Percentiles rank a stretch among this genome's conserved stretches.
Evolutionary conservation across 2,113 vertebrate genomes (phyloP).

Genomic region (Trochalopteron elliotii): DNA sequence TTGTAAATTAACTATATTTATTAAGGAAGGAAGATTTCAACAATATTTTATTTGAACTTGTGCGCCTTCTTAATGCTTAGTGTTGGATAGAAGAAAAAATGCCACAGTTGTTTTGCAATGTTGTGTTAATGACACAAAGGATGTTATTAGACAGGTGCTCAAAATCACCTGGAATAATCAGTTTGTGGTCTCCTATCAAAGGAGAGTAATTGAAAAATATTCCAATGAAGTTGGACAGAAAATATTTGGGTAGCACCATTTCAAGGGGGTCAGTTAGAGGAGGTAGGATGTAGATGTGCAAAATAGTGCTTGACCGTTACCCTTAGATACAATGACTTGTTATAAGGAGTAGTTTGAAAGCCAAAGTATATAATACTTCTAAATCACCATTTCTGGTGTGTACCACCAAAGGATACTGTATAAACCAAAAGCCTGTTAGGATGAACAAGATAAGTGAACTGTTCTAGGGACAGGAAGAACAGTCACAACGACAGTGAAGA

Average conservation of each 20-base stretch:
- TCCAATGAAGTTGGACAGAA: background rate
- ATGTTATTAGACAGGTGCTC: background rate
- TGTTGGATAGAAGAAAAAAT: background rate
- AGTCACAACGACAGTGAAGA: background rate
- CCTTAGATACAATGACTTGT: background rate
- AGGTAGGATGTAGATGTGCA: background rate
- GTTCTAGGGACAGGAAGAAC: background rate
- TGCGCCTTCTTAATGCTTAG: background rate
- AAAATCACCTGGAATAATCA: background rate
- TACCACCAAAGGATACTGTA: background rate
- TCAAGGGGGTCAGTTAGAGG: background rate
- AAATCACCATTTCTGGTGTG: background rate
- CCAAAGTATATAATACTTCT: background rate
- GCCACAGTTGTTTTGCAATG: background rate
- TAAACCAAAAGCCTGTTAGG: background rate
- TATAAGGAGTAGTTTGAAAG: background rate
- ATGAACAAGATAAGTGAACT: background rate
- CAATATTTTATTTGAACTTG: background rate
- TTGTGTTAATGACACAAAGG: background rate
- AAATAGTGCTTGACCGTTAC: background rate
- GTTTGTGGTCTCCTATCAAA: background rate
- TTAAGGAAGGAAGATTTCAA: constrained; percentile 4
- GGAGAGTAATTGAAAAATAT: background rate
- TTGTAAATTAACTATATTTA: background rate
- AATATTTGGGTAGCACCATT: background rate